These are phyloP conservation scores for Apantesis nais DNA, from an alignment of 2,888 invertebrate genomes.

Conservation along the genomic window DNA sequence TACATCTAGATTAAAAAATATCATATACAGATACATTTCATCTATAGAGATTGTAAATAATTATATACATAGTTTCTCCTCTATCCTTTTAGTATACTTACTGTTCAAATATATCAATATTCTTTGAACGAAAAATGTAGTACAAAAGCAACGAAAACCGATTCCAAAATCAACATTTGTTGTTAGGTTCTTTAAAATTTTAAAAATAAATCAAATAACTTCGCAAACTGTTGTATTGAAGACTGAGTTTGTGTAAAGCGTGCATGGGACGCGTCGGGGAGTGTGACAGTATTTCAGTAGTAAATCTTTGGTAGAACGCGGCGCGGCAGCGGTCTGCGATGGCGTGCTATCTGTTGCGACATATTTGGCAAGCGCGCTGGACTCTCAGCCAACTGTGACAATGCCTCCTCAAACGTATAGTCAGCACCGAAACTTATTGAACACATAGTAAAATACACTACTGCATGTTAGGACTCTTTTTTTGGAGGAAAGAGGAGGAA, in stretches of 20 bases:
- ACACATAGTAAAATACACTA: not conserved
- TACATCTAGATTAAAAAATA: no score
- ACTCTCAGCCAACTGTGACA: constrained; percentile 79
- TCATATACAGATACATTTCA: no score
- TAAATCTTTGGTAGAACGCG: constrained; percentile 61
- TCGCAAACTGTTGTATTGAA: constrained; percentile 40
- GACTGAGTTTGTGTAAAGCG: constrained; percentile 36
- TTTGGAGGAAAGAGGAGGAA: not conserved
- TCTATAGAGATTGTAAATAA: no score
- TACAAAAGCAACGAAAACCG: constrained; percentile 28
- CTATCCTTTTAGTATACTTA: not conserved
- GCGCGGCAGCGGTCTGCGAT: constrained; percentile 35
- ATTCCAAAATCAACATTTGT: constrained; percentile 44
- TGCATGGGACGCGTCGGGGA: constrained; percentile 45
- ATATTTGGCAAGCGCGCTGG: constrained; percentile 78
- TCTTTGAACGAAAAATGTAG: constrained; percentile 32
- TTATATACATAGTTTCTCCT: no score
- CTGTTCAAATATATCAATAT: constrained; percentile 33
- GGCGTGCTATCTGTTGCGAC: constrained; percentile 73
- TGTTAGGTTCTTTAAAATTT: constrained; percentile 55
- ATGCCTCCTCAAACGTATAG: constrained; percentile 50
- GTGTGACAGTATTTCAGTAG: constrained; percentile 70
- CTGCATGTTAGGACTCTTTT: not conserved
- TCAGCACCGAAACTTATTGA: constrained; percentile 8
- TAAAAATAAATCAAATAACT: constrained; percentile 62